Percentiles rank a stretch among this genome's conserved stretches.
These are phyloP conservation scores for Lanius ludovicianus DNA, from an alignment of 2,113 vertebrate species.

Conservation along the genomic window DNA sequence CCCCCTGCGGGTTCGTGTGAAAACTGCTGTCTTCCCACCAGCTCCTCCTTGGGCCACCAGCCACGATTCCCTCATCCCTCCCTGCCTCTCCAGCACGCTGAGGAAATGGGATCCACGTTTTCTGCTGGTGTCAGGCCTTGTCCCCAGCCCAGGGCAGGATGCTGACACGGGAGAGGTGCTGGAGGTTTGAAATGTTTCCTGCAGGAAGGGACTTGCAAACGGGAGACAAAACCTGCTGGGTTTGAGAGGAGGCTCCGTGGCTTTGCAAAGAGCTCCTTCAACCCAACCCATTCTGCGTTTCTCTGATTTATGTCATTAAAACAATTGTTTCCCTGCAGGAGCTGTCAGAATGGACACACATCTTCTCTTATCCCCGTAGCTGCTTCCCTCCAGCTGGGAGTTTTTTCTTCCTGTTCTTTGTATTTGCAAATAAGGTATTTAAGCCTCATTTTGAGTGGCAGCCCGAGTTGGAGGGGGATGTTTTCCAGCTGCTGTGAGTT, in stretches of 20 bases:
- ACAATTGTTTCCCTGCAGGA: background rate
- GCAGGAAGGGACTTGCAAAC: background rate
- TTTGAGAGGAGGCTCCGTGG: background rate
- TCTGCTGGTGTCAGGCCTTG: background rate
- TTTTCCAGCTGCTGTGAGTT: background rate
- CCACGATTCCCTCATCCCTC: background rate
- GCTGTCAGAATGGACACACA: background rate
- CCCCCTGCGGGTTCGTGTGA: background rate
- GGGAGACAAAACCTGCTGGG: background rate
- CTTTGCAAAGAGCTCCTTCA: background rate
- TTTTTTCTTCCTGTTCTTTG: background rate
- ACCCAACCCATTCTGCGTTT: background rate
- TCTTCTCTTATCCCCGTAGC: background rate
- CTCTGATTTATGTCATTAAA: background rate
- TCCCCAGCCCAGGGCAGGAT: background rate
- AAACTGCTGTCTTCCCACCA: background rate
- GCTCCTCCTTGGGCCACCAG: background rate
- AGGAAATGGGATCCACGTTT: background rate
- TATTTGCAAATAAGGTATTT: background rate
- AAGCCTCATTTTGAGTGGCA: background rate
- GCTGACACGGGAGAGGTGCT: background rate
- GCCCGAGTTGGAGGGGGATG: background rate
- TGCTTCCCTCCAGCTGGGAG: background rate
- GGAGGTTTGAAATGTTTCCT: background rate
- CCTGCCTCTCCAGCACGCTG: accelerated